Evolutionary conservation across 2,888 invertebrate genomes (phyloP).

Genomic region (Apotomis turbidana): DNA sequence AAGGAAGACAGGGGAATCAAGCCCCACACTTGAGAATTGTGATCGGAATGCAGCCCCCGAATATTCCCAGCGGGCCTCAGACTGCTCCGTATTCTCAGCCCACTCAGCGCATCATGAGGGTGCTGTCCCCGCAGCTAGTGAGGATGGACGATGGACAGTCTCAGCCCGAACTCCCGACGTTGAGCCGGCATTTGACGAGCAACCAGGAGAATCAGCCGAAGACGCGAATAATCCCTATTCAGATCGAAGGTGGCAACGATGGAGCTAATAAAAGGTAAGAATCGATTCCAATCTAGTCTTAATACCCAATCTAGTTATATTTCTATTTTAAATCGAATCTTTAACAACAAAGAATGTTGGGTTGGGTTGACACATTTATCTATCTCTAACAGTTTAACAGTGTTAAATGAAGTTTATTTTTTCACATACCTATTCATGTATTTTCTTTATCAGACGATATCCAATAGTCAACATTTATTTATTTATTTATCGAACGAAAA

Average conservation of each 20-base stretch:
- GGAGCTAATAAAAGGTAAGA: conserved; percentile 74
- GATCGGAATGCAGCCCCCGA: conserved; percentile 70
- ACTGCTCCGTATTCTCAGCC: conserved; percentile 70
- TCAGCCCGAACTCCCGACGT: conserved; percentile 69
- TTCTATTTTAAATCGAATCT: too few species aligned
- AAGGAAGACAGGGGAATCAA: conserved; percentile 59
- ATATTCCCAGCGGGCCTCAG: conserved; percentile 54
- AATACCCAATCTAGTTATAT: neutral
- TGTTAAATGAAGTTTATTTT: too few species aligned
- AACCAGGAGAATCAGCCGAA: conserved; percentile 71
- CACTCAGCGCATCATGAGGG: conserved; percentile 81
- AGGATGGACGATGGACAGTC: conserved; percentile 71
- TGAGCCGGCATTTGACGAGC: conserved; percentile 66
- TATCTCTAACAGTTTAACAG: too few species aligned
- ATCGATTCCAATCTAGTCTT: neutral
- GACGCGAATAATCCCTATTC: conserved; percentile 85
- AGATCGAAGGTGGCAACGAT: conserved; percentile 79
- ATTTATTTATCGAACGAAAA: neutral
- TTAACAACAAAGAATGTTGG: too few species aligned
- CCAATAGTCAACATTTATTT: neutral
- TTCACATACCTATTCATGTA: neutral
- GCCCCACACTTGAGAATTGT: conserved; percentile 77
- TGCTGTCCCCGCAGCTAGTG: conserved; percentile 80
- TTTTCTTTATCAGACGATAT: neutral
- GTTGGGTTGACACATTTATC: too few species aligned